Evolutionary conservation across 2,888 invertebrate species (phyloP), one percentile per base, ranked within the genome.

Genomic region (Tenthredo livida): DNA sequence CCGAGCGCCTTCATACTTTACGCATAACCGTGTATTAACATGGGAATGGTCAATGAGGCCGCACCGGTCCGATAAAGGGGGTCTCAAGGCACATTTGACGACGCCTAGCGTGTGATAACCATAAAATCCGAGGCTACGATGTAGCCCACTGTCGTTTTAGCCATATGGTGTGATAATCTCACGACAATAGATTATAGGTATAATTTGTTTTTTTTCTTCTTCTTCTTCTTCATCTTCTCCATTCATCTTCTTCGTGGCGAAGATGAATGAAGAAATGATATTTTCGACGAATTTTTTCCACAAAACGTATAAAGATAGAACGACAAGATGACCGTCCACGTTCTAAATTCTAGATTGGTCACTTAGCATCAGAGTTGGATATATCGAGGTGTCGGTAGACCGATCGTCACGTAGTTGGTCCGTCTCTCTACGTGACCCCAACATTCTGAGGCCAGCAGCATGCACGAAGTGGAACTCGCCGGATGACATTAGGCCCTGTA

Each of bases 1-100:
- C 90, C 90, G 90, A 90, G 91, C 91, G 92, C 92, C 92, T 91
- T 91, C 92, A 91, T 92, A 92, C 91, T 91, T 92, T 92, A 92
- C 91, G 90, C 91, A 92, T 92, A 92, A 92, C 91, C 92, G 91
- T 91, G 90, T 91, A 92, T 92, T 92, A 92, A 91, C 91, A 92
- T 92, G 92, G 91, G 91, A 92, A 92, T 91, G 91, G 90, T 91
- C 84, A 72, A 90, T 89, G 90, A 89, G 87, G 87, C 87, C 86
- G 85, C 86, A 86, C 87, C 86, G 85, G 72, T 87, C 84, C 88
- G 85, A 86, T 88, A 87, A 88, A 87, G 54, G 80, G 73, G 85
- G 25, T 54, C 73, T 40, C 37, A 84, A 84, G 72, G 29, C 72
- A 50, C 84, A 83, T 83, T 83, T 40, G 67, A 83, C 67, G 82